Base-by-base conservation (phyloP, 1,140 invertebrate species). In the Bombus polaris region DNA sequence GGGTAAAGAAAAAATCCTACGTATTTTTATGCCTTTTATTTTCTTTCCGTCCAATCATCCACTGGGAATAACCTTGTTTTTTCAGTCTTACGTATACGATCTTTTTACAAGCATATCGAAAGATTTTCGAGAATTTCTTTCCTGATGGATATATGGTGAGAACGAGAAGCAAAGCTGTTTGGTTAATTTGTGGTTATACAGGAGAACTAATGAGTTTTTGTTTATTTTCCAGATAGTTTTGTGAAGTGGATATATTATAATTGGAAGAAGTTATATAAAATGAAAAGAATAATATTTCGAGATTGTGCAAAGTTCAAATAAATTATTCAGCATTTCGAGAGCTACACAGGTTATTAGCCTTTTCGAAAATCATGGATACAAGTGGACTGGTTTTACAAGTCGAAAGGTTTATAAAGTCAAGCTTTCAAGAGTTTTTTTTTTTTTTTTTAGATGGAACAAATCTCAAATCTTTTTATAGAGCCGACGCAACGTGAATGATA, bases 61-160 rank as follows among this genome's bases (percentile, higher is more conserved):
- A 42, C 83, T 76, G 74, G 78, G 73, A 86, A 81, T 74, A 80
- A 77, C 70, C 83, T 90, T 84, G 37, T 70, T 62, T 62, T n/a
- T n/a, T 62, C 75, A 35, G 62, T 79, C 71, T 57, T 32, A 57
- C 22, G 57, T 39, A 18, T 28, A 28, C 1, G 35, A 28, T 13
- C 15, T 37, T 37, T n/a, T 37, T 35, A 32, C 25, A 8, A 35
- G n/a, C 53, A 32, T n/a, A 44, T 47, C 15, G 42, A 32, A 42
- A 28, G 32, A 77, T 39, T 77, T 25, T 39, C 39, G 32, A 37
- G 47, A 22, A 28, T 62, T 66, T n/a, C 57, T 32, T 78, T n/a
- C 28, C 18, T 37, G 25, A 35, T 35, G 53, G 15, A 74, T 28
- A n/a, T 32, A 18, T 3, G 44, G n/a, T 18, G 72, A 44, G n/a